Evolutionary conservation across 2,888 invertebrate genomes (phyloP).

Genomic region (Chalcis sispes): DNA sequence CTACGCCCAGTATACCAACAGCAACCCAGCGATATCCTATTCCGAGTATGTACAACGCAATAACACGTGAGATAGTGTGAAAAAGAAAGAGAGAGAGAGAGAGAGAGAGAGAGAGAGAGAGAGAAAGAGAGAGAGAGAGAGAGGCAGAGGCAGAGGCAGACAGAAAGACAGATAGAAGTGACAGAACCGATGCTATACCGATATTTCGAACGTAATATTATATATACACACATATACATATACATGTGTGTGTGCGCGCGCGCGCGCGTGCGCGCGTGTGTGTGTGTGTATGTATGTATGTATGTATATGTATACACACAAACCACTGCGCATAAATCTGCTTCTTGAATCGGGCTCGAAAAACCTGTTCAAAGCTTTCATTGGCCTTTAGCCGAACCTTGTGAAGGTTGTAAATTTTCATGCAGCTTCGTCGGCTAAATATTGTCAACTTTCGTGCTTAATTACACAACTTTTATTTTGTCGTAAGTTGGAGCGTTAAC

Average conservation of each 20-base stretch:
- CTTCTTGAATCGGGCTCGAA: constrained; percentile 23
- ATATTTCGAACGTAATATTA: neutral
- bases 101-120: constrained; percentile 6
- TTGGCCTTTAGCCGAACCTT: constrained; percentile 40
- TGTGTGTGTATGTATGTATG: too few relatives aligned
- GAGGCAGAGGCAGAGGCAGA: constrained; percentile 10
- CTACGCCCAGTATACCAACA: constrained; percentile 74
- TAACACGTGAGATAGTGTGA: constrained; percentile 61
- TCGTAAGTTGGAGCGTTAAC: constrained; percentile 18
- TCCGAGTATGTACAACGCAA: constrained; percentile 74
- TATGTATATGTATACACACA: too few relatives aligned
- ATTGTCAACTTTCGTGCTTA: constrained; percentile 39
- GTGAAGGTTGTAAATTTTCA: constrained; percentile 41
- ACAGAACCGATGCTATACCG: constrained; percentile 32
- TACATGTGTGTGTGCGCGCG: too few relatives aligned
- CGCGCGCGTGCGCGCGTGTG: too few relatives aligned
- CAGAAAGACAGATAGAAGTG: constrained; percentile 6
- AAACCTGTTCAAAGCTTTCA: constrained; percentile 49
- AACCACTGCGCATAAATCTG: constrained; percentile 7
- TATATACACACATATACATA: too few relatives aligned
- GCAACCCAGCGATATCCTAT: constrained; percentile 71
- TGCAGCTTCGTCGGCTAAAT: constrained; percentile 4
- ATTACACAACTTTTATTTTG: constrained; percentile 1
- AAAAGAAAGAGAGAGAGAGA: constrained; percentile 16
- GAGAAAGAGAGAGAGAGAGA: constrained; percentile 32